Conservation (phyloP, 2,888 invertebrate genomes). For the Hoplodrina ambigua region DNA sequence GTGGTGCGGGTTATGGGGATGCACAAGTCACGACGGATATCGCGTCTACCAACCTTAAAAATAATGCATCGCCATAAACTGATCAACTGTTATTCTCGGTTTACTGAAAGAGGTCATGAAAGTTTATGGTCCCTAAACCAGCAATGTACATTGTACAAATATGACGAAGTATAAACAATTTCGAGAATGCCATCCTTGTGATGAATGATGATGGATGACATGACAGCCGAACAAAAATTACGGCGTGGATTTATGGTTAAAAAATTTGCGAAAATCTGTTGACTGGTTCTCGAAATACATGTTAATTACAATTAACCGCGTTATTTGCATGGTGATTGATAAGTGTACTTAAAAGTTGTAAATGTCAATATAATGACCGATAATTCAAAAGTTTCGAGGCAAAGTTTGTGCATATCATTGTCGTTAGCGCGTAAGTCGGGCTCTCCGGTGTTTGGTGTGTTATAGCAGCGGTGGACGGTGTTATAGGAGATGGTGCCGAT, state of each 20-base stretch:
- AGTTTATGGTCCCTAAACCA: slow-evolving; percentile 13
- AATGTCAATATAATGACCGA: slow-evolving; percentile 84
- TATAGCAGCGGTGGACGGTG: slow-evolving; percentile 82
- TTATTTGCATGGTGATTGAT: slow-evolving; percentile 65
- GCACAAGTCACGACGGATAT: background rate
- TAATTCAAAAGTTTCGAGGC: slow-evolving; percentile 85
- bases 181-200: slow-evolving; percentile 62
- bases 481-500: slow-evolving; percentile 82
- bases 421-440: slow-evolving; percentile 82
- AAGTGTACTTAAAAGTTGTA: slow-evolving; percentile 71
- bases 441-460: slow-evolving; percentile 80
- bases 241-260: slow-evolving; percentile 88
- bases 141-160: slow-evolving; percentile 41
- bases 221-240: slow-evolving; percentile 85
- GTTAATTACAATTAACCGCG: slow-evolving; percentile 63
- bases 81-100: slow-evolving; percentile 47
- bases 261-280: slow-evolving; percentile 78
- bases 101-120: background rate
- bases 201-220: slow-evolving; percentile 76
- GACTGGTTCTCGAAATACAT: slow-evolving; percentile 70
- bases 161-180: slow-evolving; percentile 46
- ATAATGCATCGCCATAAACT: no score
- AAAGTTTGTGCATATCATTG: slow-evolving; percentile 90
- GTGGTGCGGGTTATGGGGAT: no score
- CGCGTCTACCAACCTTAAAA: background rate